Base-by-base conservation (phyloP, 2,888 invertebrate species). In the Apomyelois bistriatella region DNA sequence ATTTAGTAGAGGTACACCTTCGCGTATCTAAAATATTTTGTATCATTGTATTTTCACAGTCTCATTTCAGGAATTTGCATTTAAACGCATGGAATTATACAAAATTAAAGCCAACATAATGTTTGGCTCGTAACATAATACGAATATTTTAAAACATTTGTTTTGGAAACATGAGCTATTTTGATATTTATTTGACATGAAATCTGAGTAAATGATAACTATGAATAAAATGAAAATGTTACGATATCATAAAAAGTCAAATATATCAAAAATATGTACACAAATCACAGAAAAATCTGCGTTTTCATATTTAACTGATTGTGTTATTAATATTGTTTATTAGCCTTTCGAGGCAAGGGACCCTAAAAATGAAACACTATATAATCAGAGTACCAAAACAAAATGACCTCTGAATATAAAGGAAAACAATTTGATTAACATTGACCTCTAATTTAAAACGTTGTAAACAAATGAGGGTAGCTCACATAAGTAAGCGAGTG, bases 391-490 rank as follows among this genome's bases (percentile, higher is more conserved):
- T 32, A 32, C 7, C 16, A 6, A 32, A 32, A 13, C 32, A 32
- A 28, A 2, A 5, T 22, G 3, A 22, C n/a, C 28, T 13, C 32
- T 35, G 7, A 32, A 15, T 6, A 35, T 32, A 5, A n/a, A n/a
- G 30, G 32, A 46, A 32, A 32, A 46, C 58, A 60, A 61, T 61
- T 61, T 68, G 66, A 66, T 64, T 63, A 58, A 58, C 56, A 63
- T 60, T 53, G 65, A 74, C 75, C 77, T 75, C 82, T 76, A 77
- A 84, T 88, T 85, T 86, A 82, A 83, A 87, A 85, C 76, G 66
- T 72, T 66, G 63, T 59, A 69, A 76, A 88, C 78, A 84, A 88
- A 89, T 88, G 87, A 86, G 79, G 88, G 88, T 88, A 88, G 79
- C 76, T 74, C 63, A 70, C 68, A 76, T 86, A 88, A 89, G 79